These are phyloP conservation scores for Gymnocheta viridis DNA, from an alignment of 2,888 invertebrate genomes.

Conservation along the genomic window DNA sequence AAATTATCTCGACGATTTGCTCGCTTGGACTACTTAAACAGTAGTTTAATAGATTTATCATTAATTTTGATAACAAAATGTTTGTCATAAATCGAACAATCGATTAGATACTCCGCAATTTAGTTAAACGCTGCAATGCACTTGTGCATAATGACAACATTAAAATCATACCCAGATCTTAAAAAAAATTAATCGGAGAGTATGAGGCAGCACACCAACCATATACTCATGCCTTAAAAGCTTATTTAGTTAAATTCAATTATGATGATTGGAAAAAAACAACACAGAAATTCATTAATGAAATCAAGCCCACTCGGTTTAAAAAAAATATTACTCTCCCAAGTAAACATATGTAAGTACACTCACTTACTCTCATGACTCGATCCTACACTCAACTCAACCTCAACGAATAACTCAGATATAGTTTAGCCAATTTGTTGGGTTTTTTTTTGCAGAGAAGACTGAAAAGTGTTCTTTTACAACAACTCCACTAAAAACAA, in stretches of 20 bases:
- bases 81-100: too few relatives aligned
- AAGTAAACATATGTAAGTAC: neutral
- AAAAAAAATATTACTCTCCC: neutral
- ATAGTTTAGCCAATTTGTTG: neutral
- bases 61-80: too few relatives aligned
- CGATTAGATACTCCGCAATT: too few relatives aligned
- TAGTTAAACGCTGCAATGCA: neutral
- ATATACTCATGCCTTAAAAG: constrained; percentile 3
- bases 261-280: neutral
- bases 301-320: constrained; percentile 40
- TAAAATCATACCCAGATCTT: neutral
- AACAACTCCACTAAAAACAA: constrained; percentile 1
- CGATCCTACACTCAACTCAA: neutral
- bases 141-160: neutral
- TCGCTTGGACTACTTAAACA: too few relatives aligned
- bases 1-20: too few relatives aligned
- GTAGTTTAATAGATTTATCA: too few relatives aligned
- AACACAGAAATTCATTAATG: constrained; percentile 33
- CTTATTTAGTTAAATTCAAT: constrained; percentile 26
- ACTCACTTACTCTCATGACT: constrained; percentile 18
- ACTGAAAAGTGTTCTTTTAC: constrained; percentile 57
- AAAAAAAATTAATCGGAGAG: neutral
- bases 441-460: constrained; percentile 40
- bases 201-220: too few relatives aligned
- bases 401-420: neutral